These are phyloP conservation scores for Cassiopea andromeda DNA, from an alignment of 30 jellyfish, hydroid and myxozoan species.

Conservation along the genomic window DNA sequence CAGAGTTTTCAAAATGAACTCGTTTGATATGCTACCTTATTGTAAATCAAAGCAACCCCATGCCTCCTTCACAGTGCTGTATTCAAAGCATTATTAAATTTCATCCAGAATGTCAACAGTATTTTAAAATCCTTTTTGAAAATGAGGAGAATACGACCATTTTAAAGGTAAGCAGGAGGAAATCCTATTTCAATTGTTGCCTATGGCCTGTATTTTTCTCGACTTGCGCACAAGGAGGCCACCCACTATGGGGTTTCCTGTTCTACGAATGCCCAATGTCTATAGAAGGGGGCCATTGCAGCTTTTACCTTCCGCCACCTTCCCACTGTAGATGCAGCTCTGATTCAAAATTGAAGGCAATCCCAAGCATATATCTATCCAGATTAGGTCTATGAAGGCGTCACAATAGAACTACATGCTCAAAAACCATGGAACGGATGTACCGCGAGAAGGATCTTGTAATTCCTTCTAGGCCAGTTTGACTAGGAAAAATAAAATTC, in stretches of 20 bases:
- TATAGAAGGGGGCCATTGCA: background rate
- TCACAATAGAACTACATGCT: no score
- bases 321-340: no score
- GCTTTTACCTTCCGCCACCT: background rate
- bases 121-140: background rate
- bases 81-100: background rate
- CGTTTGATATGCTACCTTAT: background rate
- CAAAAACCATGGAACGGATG: no score
- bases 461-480: no score
- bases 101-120: background rate
- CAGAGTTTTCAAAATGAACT: background rate
- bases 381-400: no score
- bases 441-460: no score
- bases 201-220: constrained; percentile 12
- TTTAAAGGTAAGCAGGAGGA: background rate
- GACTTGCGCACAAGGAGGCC: constrained; percentile 4
- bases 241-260: constrained; percentile 12
- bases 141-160: background rate
- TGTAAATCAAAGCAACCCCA: background rate
- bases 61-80: background rate
- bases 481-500: no score
- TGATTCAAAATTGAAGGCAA: no score
- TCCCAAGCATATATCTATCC: no score
- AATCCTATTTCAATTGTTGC: background rate
- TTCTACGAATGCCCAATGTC: no score